Base-by-base conservation (phyloP, 2,888 invertebrate species). In the Zootermopsis nevadensis region DNA sequence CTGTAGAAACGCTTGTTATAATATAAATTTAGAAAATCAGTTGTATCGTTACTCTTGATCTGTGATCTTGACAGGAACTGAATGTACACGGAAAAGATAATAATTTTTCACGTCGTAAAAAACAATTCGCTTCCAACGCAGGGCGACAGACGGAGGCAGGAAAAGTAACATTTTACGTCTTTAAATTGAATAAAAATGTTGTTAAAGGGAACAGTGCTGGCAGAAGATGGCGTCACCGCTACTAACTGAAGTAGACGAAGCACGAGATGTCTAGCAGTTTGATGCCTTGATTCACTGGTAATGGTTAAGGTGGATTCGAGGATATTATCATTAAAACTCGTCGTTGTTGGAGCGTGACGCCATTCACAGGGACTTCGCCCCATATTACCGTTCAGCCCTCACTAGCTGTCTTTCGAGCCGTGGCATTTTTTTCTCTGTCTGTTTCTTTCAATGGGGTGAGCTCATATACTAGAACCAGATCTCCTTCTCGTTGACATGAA, bases 121-220 rank as follows among this genome's bases (percentile, higher is more conserved):
- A 77, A 31, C 38, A 77, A 19, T 77, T 77, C 31, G 19, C 53
- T 53, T 31, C 31, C 55, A 77, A 77, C 35, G 35, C 42, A 15
- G 42, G 48, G 76, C 8, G 38, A 77, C 31, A 74, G 74, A n/a
- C n/a, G 38, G 74, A 19, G 24, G n/a, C n/a, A 38, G 74, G 38
- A 76, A 31, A 76, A 76, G 42, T 76, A 76, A n/a, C 48, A 48
- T 76, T 27, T 76, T 42, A 76, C 42, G 27, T 42, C 42, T 31
- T 42, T 27, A 31, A 77, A 77, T 77, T 77, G 77, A 77, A 77
- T 77, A 77, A 77, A 77, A 77, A 77, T 77, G 77, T 53, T 77
- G 27, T 38, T 35, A 38, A 33, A 31, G 48, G n/a, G 72, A 33
- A 30, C 22, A 74, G 35, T 12, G n/a, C 24, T 42, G 76, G 27